Base-by-base conservation (phyloP, 1,140 invertebrate genomes). In the Drosophila repleta region DNA sequence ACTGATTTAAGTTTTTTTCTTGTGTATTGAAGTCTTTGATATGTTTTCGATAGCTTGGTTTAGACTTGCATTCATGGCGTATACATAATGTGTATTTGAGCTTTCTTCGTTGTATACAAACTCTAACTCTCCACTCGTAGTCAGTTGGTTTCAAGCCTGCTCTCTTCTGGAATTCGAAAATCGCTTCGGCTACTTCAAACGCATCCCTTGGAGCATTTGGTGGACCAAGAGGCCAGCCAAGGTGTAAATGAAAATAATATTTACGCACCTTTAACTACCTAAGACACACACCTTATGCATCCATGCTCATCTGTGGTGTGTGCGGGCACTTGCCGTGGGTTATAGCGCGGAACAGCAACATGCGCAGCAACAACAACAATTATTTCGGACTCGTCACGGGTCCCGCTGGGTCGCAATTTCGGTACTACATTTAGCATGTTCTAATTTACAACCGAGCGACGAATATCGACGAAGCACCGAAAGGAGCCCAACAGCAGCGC, bases 211-310 rank as follows among this genome's bases (percentile, higher is more conserved):
- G 62, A 84, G 72, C 64, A 66, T 55, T 84, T 69, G 41, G 39
- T 64, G 29, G 2, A 46, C 48, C 35, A 37, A 21, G 29, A 20
- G 48, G 29, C 15, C 21, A 7, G 45, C 37, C 26, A 46, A 85
- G 82, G 81, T 85, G 81, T 81, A 85, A 85, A 85, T 87, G 82
- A 85, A 85, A 81, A 76, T 63, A 62, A 78, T 73, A 78, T 85
- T 84, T 78, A 87, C 82, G 81, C 78, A 85, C 73, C 39, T 82
- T 67, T 35, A 45, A 18, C 29, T 48, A 51, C 45, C 18, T 32
- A 10, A 10, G 46, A 21, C 3, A 4, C 13, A 35, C 46, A 17
- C 15, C 5, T 4, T 39, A 41, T 2, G 4, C 13, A 26, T 15
- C 17, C 61, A n/a, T 6, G 37, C 49, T 46, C 56, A 52, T 68